Percentiles rank a stretch among this genome's conserved stretches.
These are phyloP conservation scores for Denticeps clupeoides DNA, from an alignment of 2,797 vertebrate species.

Conservation along the genomic window DNA sequence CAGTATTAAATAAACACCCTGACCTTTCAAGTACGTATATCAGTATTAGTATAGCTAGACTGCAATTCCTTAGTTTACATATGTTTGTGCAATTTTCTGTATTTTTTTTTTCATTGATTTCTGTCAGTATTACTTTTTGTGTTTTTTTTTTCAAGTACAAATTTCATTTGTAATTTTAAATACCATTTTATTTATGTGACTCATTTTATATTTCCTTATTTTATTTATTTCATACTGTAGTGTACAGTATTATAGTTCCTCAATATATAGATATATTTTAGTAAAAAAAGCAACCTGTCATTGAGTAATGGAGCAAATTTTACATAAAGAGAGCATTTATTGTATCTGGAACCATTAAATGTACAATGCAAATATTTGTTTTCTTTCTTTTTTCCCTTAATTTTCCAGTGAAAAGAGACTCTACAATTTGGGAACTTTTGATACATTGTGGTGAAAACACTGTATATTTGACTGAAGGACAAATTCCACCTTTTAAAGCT, in stretches of 20 bases:
- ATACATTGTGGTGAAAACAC: conserved; percentile 97
- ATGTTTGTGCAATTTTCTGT: conserved; percentile 97
- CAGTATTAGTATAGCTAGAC: conserved; percentile 88
- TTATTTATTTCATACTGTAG: conserved; percentile 99
- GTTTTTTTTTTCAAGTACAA: conserved; percentile 61
- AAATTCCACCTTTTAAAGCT: conserved; percentile 91
- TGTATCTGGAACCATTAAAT: conserved; percentile 86
- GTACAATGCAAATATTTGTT: conserved; percentile 79
- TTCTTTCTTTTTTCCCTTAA: conserved; percentile 67
- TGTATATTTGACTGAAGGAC: conserved; percentile 87
- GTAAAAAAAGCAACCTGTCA: conserved; percentile 95
- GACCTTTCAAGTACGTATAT: conserved; percentile 84
- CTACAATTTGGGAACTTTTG: conserved; percentile 94
- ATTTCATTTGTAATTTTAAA: conserved; percentile 89
- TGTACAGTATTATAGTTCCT: conserved; percentile 99
- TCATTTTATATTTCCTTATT: conserved; percentile 99
- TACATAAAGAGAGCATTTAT: conserved; percentile 87
- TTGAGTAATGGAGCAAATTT: conserved; percentile 91
- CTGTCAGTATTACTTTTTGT: conserved; percentile 87
- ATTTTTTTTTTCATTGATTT: conserved; percentile 69
- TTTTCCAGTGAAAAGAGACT: conserved; percentile 92
- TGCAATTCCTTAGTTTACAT: conserved; percentile 94
- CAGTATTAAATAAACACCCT: conserved; percentile 76
- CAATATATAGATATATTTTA: conserved; percentile 99
- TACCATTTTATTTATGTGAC: conserved; percentile 99